Evolutionary conservation across 1,140 invertebrate species (phyloP), one percentile per base, ranked within the genome.

Genomic region (Halotydeus destructor): DNA sequence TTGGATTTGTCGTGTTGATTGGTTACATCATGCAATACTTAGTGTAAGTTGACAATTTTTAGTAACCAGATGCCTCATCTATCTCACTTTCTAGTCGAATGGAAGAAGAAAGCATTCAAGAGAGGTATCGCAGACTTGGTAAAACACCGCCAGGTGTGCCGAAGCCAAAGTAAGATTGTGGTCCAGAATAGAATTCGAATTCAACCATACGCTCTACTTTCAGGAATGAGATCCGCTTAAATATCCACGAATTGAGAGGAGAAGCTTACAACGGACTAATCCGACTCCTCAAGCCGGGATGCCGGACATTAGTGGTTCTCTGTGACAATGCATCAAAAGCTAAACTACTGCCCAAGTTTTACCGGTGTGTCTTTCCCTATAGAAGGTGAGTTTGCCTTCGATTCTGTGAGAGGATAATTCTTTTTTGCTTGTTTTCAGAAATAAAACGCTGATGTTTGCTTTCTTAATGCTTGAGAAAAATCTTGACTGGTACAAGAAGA

Each of bases 191-290:
- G n/a, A n/a, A n/a, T 26, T 27, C 16, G 19, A 16, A 4, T 16
- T 33, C 12, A 5, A 16, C 31, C 5, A 5, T 5, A 16, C 31
- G 14, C 4, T 39, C 30, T 9, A 34, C 18, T 22, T 31, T 33
- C 3, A 42, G 41, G 21, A 50, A 40, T 23, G 54, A 51, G 39
- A 42, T 37, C 24, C 40, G 48, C 57, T 60, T 89, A 18, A 69
- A 73, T 41, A 64, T 98, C 27, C 85, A 96, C 57, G 91, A 97
- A 60, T 64, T 97, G 39, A 64, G 84, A 32, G 80, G 80, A 12
- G 86, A 94, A 63, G 91, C 88, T 41, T 97, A 93, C 55, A 86
- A 89, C 60, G 86, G 83, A 27, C 68, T 98, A 43, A 78, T 97
- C 22, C 69, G 83, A 33, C 60, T 96, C 35, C 64, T 94, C 28